Percentiles rank a stretch among this genome's conserved stretches.
Evolutionary conservation across 2,113 vertebrate species (phyloP).

Genomic region (Lycaon pictus): DNA sequence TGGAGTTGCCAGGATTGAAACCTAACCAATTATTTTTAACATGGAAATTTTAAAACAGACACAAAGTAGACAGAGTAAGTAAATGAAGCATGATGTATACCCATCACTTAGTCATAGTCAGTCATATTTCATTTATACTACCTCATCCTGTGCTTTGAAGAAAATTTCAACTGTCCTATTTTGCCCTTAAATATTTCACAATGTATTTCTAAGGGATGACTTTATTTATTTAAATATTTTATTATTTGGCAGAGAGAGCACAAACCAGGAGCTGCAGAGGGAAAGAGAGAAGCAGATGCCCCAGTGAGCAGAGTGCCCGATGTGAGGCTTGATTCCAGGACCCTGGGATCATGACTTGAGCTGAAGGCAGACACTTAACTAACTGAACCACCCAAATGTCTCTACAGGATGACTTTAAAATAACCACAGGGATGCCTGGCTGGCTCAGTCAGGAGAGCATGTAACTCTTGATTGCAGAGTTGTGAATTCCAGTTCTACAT

Average conservation of each 20-base stretch:
- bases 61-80: conserved; percentile 23
- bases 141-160: conserved; percentile 1
- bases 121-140: conserved; percentile 8
- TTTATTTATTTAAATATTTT: background rate
- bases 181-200: conserved; percentile 27
- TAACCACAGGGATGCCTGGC: background rate
- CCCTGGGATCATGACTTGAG: no score
- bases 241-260: no score
- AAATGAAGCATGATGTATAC: background rate
- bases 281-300: no score
- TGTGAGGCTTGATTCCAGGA: no score
- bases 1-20: conserved; percentile 23
- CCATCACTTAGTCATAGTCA: background rate
- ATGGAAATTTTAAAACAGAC: background rate
- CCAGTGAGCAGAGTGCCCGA: no score
- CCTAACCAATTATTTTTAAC: conserved; percentile 50
- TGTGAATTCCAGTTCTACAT: background rate
- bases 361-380: no score
- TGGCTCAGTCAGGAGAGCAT: background rate
- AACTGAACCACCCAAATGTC: background rate
- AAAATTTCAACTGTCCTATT: conserved; percentile 14
- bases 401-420: background rate
- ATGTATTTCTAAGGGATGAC: background rate
- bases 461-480: background rate
- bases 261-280: no score